phyloP scores from a whole-genome alignment of 2,113 vertebrate genomes.

The Gasterosteus nipponicus region DNA sequence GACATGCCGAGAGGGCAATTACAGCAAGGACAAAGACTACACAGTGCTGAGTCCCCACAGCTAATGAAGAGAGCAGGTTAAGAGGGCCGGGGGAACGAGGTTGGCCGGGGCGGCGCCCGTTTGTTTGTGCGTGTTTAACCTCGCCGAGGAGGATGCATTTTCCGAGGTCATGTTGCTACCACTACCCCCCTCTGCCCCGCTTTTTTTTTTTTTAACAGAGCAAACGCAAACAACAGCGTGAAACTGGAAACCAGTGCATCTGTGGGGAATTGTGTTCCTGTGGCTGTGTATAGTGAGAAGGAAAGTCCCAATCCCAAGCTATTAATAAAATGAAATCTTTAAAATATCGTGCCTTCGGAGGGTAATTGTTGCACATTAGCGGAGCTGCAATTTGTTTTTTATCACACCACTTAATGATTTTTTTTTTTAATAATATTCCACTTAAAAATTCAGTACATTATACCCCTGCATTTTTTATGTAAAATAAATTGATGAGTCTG shows the following conservation, averaged over 20 bases:
- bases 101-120: slow-evolving; percentile 59
- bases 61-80: slow-evolving; percentile 82
- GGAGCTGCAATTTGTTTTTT: slow-evolving; percentile 65
- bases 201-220: slow-evolving; percentile 21
- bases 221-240: slow-evolving; percentile 66
- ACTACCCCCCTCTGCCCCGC: background rate
- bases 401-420: slow-evolving; percentile 64
- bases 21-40: slow-evolving; percentile 83
- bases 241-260: slow-evolving; percentile 67
- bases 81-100: slow-evolving; percentile 75
- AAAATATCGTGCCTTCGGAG: slow-evolving; percentile 53
- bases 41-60: slow-evolving; percentile 84
- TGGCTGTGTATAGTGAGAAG: slow-evolving; percentile 48
- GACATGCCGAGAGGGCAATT: slow-evolving; percentile 87
- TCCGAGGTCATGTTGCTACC: slow-evolving; percentile 73
- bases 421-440: slow-evolving; percentile 63
- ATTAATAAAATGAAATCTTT: slow-evolving; percentile 71
- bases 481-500: slow-evolving; percentile 54
- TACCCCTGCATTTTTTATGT: slow-evolving; percentile 44
- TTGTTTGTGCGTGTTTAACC: slow-evolving; percentile 74
- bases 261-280: slow-evolving; percentile 64
- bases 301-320: slow-evolving; percentile 50
- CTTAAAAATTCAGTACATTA: slow-evolving; percentile 63
- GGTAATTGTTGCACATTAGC: slow-evolving; percentile 71
- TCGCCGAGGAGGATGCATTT: slow-evolving; percentile 72